Base-by-base conservation (phyloP, 2,113 vertebrate species). In the Ceyx cyanopectus region DNA sequence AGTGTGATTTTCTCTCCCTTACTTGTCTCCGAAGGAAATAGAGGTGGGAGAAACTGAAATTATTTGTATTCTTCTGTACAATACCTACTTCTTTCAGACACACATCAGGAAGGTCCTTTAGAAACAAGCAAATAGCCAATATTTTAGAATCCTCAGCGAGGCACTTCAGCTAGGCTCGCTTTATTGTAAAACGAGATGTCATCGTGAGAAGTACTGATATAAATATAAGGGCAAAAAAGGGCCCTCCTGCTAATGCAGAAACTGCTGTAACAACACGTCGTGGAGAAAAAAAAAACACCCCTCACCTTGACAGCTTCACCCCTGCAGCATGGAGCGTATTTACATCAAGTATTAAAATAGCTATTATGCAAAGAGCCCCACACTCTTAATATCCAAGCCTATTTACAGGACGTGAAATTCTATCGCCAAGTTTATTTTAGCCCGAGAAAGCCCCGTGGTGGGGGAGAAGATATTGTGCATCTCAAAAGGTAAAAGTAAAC, bases 351-450 rank as follows among this genome's bases (percentile, higher is more conserved):
- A 93, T 97, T 97, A 97, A 98, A 97, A 97, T 97, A 97, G 97
- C 94, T 95, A 97, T 97, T 98, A 98, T 89, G 96, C 95, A 96
- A 95, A 93, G 95, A 97, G 91, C 61, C 70, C 90, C 22, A 11
- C 26, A 23, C 94, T 88, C 92, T 96, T 96, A 94, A 97, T 96
- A 97, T 95, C 97, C 93, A 67, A 91, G 94, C 30, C 48, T 97
- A 98, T 97, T 98, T 98, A 97, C 97, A 96, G 97, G 95, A 97
- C 96, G 94, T 95, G 96, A 95, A 97, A 98, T 98, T 97, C 97
- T 97, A 97, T 96, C 63, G 30, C 96, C 78, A 78, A 51, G 96
- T 97, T 97, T 97, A 97, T 97, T 98, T 97, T 95, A 97, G 94
- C 83, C 96, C 87, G 7, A 51, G 93, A 96, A 95, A 97, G 85